Evolutionary conservation across 2,888 invertebrate species (phyloP).

Genomic region (Matsumyia berberina): DNA sequence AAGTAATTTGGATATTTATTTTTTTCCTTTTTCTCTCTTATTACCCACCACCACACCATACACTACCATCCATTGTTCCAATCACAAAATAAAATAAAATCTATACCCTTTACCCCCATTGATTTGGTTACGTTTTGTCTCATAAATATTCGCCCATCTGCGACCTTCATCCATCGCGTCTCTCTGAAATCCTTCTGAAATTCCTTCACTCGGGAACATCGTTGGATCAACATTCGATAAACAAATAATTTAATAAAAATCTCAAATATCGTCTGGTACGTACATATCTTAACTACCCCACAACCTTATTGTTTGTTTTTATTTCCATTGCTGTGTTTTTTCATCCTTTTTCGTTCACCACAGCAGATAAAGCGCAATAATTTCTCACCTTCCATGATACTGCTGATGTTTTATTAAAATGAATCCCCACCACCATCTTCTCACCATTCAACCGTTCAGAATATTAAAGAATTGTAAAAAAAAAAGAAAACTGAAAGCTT

Average conservation of each 20-base stretch:
- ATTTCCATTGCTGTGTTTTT: conserved; percentile 9
- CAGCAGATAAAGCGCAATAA: conserved; percentile 68
- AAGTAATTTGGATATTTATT: conserved; percentile 79
- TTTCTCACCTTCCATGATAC: conserved; percentile 35
- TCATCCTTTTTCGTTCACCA: not conserved
- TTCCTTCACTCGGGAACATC: conserved; percentile 32
- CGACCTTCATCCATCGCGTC: conserved; percentile 57
- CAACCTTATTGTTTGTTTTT: not conserved
- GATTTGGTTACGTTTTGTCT: conserved; percentile 37
- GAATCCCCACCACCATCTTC: conserved; percentile 62
- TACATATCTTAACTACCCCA: conserved; percentile 17
- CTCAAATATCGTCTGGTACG: conserved; percentile 62
- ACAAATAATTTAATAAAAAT: conserved; percentile 13
- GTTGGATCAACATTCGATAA: conserved; percentile 46
- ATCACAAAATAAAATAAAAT: conserved; percentile 36
- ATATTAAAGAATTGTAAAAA: conserved; percentile 56
- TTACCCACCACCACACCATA: conserved; percentile 76
- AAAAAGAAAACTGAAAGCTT: conserved; percentile 64
- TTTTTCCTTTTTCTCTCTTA: conserved; percentile 79
- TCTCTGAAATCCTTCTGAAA: conserved; percentile 1
- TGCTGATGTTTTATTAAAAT: conserved; percentile 57
- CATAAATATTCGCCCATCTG: conserved; percentile 31
- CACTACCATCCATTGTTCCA: conserved; percentile 65
- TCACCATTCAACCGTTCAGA: conserved; percentile 53
- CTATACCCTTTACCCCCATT: conserved; percentile 28